Base-by-base conservation (phyloP, 2,888 invertebrate genomes). In the Callinectes sapidus region DNA sequence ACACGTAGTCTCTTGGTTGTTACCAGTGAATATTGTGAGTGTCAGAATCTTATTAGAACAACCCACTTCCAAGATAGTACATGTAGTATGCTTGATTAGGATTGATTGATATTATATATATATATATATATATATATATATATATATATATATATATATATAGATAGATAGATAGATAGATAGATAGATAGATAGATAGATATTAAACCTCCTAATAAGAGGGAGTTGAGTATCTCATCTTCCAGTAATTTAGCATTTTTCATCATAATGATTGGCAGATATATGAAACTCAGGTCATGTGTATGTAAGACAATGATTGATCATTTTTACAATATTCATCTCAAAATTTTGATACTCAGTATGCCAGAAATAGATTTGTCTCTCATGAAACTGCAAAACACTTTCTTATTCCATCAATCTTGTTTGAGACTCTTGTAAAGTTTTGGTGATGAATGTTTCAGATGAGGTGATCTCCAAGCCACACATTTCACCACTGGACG, bases 401-500 rank as follows among this genome's bases (percentile, higher is more conserved):
- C 18, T 35, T 48, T n/a, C n/a, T 54, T 54, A 88, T 54, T 54
- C 48, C 18, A 54, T 77, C 13, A n/a, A 28, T 32, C 28, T 13
- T 77, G 6, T 77, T 32, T 28, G 81, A 35, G 81, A 81, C 81
- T n/a, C 18, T 0, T 1, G 39, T 54, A 14, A 42, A 48, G 42
- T 66, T 55, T 55, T 32, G 8, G 14, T 23, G 32, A 3, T 42
- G 28, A 54, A 55, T 23, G 10, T 89, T 93, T 18, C 93, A 93
- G 87, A 42, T 5, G 87, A 89, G 66, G 55, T 23, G 13, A 89
- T 93, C 23, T 32, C 86, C 28, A 87, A 89, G 23, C 93, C 95
- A 3, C 95, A 94, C 28, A 95, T 95, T 13, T 95, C 98, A 95
- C 97, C 98, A 2, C 96, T 98, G 92, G 97, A 98, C 95, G 97